Conservation (phyloP, 2,797 vertebrate species). For the Furcifer pardalis region DNA sequence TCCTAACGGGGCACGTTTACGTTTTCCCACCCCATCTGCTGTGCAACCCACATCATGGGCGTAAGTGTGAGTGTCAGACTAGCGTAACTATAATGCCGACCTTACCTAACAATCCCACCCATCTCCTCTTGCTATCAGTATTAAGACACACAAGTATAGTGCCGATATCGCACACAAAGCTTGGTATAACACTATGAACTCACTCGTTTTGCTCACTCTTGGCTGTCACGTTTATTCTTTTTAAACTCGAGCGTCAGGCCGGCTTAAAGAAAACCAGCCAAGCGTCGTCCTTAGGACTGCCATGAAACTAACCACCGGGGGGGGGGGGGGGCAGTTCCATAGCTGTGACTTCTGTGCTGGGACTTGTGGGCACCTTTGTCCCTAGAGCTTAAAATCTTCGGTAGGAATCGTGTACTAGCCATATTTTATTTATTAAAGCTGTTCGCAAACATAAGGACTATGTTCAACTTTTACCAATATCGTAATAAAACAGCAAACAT, state of each 20-base stretch:
- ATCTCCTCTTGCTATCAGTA: slow-evolving; percentile 42
- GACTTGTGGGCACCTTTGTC: slow-evolving; percentile 60
- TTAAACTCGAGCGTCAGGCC: slow-evolving; percentile 43
- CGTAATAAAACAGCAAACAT: slow-evolving; percentile 81
- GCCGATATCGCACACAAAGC: slow-evolving; percentile 2
- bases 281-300: slow-evolving; percentile 58
- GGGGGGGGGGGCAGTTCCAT: slow-evolving; percentile 57
- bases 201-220: slow-evolving; percentile 11
- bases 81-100: slow-evolving; percentile 22
- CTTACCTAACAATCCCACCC: neutral
- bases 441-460: slow-evolving; percentile 78
- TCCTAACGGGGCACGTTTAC: slow-evolving; percentile 42
- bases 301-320: slow-evolving; percentile 52
- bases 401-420: slow-evolving; percentile 77
- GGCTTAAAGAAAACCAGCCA: slow-evolving; percentile 41
- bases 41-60: slow-evolving; percentile 53
- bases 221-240: slow-evolving; percentile 51
- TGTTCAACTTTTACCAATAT: slow-evolving; percentile 81
- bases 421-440: slow-evolving; percentile 78
- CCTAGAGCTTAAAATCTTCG: slow-evolving; percentile 70
- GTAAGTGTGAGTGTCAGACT: slow-evolving; percentile 4
- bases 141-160: slow-evolving; percentile 2
- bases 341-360: slow-evolving; percentile 47
- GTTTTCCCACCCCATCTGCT: slow-evolving; percentile 43
- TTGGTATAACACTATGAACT: slow-evolving; percentile 9